These are phyloP conservation scores for Mystacornis crossleyi DNA, from an alignment of 2,113 vertebrate species.

Conservation along the genomic window DNA sequence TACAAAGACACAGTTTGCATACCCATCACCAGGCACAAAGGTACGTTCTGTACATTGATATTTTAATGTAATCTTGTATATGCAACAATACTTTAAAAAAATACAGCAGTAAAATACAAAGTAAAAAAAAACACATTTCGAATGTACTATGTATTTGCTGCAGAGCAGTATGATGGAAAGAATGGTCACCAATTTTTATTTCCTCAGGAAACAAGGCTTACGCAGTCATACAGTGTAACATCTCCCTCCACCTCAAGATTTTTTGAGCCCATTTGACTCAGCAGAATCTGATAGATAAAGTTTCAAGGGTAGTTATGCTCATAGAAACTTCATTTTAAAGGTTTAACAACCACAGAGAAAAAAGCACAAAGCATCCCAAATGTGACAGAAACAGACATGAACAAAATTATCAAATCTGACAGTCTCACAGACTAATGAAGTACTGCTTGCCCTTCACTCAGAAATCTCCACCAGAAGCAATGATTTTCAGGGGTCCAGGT, in stretches of 20 bases:
- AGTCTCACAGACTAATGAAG: neutral
- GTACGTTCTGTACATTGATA: neutral
- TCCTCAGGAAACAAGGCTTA: neutral
- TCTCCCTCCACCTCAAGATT: neutral
- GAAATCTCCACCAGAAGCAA: neutral
- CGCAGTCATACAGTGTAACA: neutral
- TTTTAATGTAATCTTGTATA: neutral
- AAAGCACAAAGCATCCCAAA: neutral
- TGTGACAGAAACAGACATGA: neutral
- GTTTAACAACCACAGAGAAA: neutral
- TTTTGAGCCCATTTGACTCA: neutral
- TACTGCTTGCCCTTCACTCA: neutral
- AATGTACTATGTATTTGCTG: neutral
- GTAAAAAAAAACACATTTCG: neutral
- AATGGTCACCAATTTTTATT: neutral
- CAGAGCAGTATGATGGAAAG: neutral
- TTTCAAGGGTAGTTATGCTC: neutral
- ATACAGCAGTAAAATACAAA: neutral
- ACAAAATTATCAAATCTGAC: neutral
- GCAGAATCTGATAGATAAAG: neutral
- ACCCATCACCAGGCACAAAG: neutral
- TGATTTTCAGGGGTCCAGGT: neutral
- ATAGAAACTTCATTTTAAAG: neutral
- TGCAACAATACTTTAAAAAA: neutral
- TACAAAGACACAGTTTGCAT: neutral